These are phyloP conservation scores for Eristalis tenax DNA, from an alignment of 2,888 invertebrate species.

Conservation along the genomic window DNA sequence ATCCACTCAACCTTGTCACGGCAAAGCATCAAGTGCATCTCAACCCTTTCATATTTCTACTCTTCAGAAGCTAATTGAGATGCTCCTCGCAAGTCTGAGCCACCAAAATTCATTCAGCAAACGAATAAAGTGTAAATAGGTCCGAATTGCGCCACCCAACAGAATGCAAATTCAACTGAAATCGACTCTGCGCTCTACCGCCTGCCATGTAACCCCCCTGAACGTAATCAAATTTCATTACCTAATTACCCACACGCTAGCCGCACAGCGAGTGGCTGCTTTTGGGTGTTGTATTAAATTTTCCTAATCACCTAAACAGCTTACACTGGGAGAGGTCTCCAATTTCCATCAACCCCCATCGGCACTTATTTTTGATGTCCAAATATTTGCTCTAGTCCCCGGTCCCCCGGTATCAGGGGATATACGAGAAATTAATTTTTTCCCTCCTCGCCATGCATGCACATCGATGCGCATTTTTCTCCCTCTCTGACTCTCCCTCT, in stretches of 20 bases:
- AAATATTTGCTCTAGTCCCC: slow-evolving; percentile 48
- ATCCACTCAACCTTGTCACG: too few relatives aligned
- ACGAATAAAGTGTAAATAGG: background rate
- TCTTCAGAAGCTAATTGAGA: background rate
- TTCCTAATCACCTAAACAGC: slow-evolving; percentile 62
- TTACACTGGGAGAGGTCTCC: slow-evolving; percentile 18
- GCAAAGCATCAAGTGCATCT: too few relatives aligned
- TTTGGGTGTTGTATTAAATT: slow-evolving; percentile 17
- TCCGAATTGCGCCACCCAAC: background rate
- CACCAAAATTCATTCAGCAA: background rate
- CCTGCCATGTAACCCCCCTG: background rate
- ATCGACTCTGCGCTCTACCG: background rate
- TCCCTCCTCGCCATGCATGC: background rate
- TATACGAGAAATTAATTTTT: slow-evolving; percentile 7
- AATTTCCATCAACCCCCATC: slow-evolving; percentile 1
- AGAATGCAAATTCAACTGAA: background rate
- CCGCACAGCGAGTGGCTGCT: background rate
- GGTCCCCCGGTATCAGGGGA: too few relatives aligned
- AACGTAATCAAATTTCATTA: slow-evolving; percentile 21
- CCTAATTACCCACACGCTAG: slow-evolving; percentile 30
- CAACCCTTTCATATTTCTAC: too few relatives aligned
- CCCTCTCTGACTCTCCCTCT: background rate
- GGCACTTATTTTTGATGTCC: slow-evolving; percentile 30
- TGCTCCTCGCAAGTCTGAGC: background rate
- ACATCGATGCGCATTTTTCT: background rate